Evolutionary conservation across 2,888 invertebrate species (phyloP).

Genomic region (Nebria salina): DNA sequence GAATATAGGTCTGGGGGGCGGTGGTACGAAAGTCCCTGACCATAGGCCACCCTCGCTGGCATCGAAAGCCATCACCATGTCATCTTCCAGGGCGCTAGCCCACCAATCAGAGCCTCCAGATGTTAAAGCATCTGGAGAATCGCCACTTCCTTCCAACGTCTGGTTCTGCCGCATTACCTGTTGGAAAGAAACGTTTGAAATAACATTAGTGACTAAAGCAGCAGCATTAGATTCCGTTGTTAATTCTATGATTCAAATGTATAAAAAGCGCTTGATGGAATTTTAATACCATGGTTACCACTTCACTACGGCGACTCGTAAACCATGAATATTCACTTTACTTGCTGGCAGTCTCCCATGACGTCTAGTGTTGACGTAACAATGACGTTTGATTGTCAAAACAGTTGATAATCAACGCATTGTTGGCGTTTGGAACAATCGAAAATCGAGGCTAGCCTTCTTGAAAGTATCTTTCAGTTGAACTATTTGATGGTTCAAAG

Average conservation of each 20-base stretch:
- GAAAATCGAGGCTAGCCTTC: background rate
- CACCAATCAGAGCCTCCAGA: conserved; percentile 34
- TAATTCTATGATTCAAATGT: background rate
- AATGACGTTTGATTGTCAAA: background rate
- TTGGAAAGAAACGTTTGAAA: background rate
- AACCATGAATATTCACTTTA: background rate
- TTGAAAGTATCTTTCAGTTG: background rate
- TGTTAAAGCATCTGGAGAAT: background rate
- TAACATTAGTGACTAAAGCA: too few relatives aligned
- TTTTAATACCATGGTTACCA: background rate
- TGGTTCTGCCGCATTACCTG: conserved; percentile 12
- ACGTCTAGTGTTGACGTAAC: conserved; percentile 1
- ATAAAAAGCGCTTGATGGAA: background rate
- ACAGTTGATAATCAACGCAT: background rate
- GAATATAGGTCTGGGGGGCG: conserved; percentile 74
- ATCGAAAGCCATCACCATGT: conserved; percentile 53
- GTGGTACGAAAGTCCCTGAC: conserved; percentile 69
- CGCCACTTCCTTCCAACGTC: background rate
- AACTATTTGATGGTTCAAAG: background rate
- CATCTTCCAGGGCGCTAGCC: conserved; percentile 51
- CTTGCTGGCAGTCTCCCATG: background rate
- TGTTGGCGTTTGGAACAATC: background rate
- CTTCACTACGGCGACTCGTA: background rate
- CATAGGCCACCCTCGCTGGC: conserved; percentile 60
- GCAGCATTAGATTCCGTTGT: background rate